These are phyloP conservation scores for Apodemia mormo DNA, from an alignment of 2,888 invertebrate species.

Conservation along the genomic window DNA sequence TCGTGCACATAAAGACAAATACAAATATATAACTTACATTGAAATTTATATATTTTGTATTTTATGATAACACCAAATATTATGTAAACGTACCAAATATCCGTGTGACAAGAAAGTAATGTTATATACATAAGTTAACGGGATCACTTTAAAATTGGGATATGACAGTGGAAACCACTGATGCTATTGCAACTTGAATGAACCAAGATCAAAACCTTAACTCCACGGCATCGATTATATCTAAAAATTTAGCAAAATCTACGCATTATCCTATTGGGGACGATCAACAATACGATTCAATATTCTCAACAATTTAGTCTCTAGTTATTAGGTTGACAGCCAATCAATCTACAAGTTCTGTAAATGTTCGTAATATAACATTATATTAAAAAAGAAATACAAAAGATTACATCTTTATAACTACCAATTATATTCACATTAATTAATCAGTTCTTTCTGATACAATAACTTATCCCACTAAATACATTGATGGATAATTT, in stretches of 20 bases:
- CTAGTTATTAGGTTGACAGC: constrained; percentile 34
- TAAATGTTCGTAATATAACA: constrained; percentile 3
- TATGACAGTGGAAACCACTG: not conserved
- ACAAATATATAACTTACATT: too few relatives aligned
- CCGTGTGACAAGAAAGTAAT: too few relatives aligned
- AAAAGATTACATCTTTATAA: constrained; percentile 4
- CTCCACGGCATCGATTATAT: constrained; percentile 30
- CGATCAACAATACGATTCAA: constrained; percentile 22
- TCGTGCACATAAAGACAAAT: too few relatives aligned
- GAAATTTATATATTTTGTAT: too few relatives aligned
- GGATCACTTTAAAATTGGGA: not conserved
- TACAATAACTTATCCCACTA: constrained; percentile 39
- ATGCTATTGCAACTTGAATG: not conserved
- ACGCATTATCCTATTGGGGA: constrained; percentile 31
- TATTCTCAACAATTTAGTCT: constrained; percentile 23
- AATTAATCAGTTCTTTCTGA: constrained; percentile 40
- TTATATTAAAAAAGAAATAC: constrained; percentile 11
- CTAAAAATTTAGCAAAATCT: constrained; percentile 49
- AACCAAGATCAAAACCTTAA: constrained; percentile 7
- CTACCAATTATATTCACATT: constrained; percentile 15
- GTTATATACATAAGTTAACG: not conserved
- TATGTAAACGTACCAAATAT: too few relatives aligned
- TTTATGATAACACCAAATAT: too few relatives aligned
- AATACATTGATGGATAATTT: constrained; percentile 28
- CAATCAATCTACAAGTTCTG: constrained; percentile 23